These are phyloP conservation scores for Rhinoptilus africanus DNA, from an alignment of 2,113 vertebrate genomes.

Conservation along the genomic window DNA sequence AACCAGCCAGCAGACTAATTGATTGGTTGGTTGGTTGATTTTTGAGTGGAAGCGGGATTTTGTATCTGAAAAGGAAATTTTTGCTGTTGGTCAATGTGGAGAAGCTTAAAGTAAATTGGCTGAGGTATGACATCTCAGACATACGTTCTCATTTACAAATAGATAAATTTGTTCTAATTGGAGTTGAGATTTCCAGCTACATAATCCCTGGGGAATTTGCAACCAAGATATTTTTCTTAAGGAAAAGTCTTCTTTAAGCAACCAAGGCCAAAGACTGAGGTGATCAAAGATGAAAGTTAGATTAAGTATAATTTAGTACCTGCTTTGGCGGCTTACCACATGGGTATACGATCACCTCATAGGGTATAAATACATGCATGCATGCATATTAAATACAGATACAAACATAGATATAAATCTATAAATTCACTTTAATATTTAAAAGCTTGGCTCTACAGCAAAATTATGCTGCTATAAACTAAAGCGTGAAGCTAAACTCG, in stretches of 20 bases:
- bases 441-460: neutral
- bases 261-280: neutral
- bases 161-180: slow-evolving; percentile 3
- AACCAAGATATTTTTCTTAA: neutral
- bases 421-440: neutral
- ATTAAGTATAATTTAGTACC: neutral
- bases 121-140: neutral
- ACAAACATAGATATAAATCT: neutral
- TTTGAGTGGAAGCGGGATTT: neutral
- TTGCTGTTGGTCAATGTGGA: neutral
- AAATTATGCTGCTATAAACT: neutral
- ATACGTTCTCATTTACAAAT: neutral
- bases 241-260: neutral
- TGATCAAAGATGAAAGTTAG: slow-evolving; percentile 6
- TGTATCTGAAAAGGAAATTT: neutral
- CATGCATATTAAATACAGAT: neutral
- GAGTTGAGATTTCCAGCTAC: neutral
- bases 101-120: slow-evolving; percentile 8
- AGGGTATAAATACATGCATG: neutral
- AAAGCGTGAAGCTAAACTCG: neutral
- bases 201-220: neutral
- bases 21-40: neutral
- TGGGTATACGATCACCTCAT: neutral
- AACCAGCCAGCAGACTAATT: neutral
- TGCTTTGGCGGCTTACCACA: neutral